These are phyloP conservation scores for Lepidurus couesii DNA, from an alignment of 1,140 invertebrate genomes.

Conservation along the genomic window DNA sequence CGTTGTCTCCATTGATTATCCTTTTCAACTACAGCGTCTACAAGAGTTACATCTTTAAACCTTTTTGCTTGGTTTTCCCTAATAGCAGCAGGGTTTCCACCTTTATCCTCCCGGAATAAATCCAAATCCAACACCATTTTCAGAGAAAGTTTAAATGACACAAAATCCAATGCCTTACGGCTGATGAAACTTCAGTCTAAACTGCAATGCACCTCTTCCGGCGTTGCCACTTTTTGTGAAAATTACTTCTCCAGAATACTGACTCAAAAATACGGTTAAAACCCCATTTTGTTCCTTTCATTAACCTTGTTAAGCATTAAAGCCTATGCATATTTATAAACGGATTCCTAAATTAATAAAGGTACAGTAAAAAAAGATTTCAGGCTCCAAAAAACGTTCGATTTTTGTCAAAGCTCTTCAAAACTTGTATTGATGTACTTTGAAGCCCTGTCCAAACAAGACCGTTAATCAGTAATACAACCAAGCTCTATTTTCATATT, in stretches of 20 bases:
- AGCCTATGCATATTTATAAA: too few species aligned
- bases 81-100: slow-evolving; percentile 82
- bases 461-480: neutral
- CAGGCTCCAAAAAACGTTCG: too few species aligned
- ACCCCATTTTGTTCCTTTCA: too few species aligned
- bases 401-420: too few species aligned
- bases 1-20: slow-evolving; percentile 85
- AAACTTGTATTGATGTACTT: too few species aligned
- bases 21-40: slow-evolving; percentile 84
- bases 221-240: neutral
- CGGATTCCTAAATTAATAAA: too few species aligned
- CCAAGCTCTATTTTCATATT: neutral
- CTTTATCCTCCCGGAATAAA: slow-evolving; percentile 91
- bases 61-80: slow-evolving; percentile 86
- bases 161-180: neutral
- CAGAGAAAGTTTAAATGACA: neutral
- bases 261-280: too few species aligned
- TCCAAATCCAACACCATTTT: slow-evolving; percentile 97
- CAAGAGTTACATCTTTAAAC: slow-evolving; percentile 86
- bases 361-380: too few species aligned
- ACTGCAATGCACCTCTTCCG: slow-evolving; percentile 6
- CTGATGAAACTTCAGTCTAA: neutral
- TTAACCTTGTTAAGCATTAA: too few species aligned
- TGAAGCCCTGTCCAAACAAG: too few species aligned
- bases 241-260: neutral